These are phyloP conservation scores for Eueides isabella DNA, from an alignment of 1,140 invertebrate genomes.

Conservation along the genomic window DNA sequence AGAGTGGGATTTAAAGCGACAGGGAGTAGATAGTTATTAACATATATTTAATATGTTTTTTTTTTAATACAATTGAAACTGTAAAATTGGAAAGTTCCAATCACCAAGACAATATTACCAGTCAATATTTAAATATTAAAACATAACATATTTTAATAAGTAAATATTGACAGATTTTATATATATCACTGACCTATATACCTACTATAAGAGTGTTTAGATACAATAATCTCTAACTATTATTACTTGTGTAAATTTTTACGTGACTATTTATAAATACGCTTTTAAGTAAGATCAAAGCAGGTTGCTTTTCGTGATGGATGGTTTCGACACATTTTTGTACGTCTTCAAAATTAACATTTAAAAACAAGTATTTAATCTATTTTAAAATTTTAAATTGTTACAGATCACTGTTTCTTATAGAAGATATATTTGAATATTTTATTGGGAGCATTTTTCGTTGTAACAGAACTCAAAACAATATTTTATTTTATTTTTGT, in stretches of 20 bases:
- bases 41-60: too few relatives aligned
- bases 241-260: neutral
- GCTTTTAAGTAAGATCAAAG: constrained; percentile 4
- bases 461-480: too few relatives aligned
- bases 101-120: too few relatives aligned
- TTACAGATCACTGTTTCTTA: too few relatives aligned
- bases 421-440: too few relatives aligned
- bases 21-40: too few relatives aligned
- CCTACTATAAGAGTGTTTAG: neutral
- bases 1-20: too few relatives aligned
- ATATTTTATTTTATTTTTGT: too few relatives aligned
- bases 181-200: neutral
- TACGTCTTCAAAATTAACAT: neutral
- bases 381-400: neutral
- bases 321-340: neutral
- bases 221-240: neutral
- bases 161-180: neutral
- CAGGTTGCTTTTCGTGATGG: neutral
- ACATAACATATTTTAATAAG: neutral
- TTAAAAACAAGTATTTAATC: neutral
- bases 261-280: neutral
- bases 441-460: too few relatives aligned
- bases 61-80: too few relatives aligned
- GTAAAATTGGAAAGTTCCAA: too few relatives aligned
- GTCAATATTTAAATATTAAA: too few relatives aligned